phyloP scores from a whole-genome alignment of 2,888 invertebrate species.

The Eueremaeus valkanovi region DNA sequence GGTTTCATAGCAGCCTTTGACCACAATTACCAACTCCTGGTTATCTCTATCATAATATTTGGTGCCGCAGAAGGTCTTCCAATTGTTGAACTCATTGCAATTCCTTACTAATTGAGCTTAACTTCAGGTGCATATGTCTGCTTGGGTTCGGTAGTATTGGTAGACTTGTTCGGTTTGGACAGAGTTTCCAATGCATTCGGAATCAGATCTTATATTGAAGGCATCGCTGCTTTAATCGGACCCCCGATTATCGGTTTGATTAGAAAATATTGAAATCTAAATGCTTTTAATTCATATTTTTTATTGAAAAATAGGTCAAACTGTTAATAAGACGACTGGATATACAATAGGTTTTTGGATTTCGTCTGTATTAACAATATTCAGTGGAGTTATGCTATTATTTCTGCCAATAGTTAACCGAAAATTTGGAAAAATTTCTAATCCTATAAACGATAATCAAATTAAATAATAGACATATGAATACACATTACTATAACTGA shows the following conservation, averaged over 20 bases:
- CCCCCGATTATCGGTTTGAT: conserved; percentile 37
- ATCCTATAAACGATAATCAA: no score
- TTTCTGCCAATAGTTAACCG: no score
- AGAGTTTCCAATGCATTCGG: conserved; percentile 31
- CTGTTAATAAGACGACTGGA: no score
- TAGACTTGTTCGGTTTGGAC: conserved; percentile 33
- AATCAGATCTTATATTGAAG: neutral
- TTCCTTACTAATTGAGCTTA: neutral
- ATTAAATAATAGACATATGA: no score
- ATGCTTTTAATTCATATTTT: no score
- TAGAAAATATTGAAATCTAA: no score
- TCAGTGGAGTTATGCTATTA: no score
- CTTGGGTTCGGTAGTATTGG: conserved; percentile 24
- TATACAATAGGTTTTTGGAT: no score
- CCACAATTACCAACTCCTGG: neutral
- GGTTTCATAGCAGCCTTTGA: conserved; percentile 19
- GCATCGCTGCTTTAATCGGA: conserved; percentile 30
- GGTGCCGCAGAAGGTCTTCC: conserved; percentile 30
- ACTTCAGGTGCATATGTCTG: conserved; percentile 23
- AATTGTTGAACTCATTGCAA: neutral
- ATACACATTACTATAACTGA: no score
- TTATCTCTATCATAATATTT: neutral
- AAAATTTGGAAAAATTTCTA: no score
- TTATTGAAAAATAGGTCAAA: no score
- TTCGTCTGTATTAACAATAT: no score